Conservation (phyloP, 1,140 invertebrate genomes). For the Ditylenchus dipsaci region DNA sequence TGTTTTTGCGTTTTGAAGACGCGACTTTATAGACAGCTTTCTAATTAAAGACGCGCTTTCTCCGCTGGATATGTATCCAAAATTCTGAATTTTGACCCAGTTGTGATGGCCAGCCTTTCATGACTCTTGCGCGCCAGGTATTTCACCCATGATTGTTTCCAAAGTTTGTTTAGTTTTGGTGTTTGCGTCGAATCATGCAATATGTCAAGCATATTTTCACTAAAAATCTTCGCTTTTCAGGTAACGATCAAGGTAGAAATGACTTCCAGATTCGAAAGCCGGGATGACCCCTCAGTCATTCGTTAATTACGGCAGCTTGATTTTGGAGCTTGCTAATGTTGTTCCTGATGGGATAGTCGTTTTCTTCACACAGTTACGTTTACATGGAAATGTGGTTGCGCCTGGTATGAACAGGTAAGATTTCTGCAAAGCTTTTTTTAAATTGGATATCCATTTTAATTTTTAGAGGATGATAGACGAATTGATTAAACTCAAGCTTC, state of each 20-base stretch:
- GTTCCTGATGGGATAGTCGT: conserved; percentile 92
- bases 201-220: neutral
- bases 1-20: conserved; percentile 26
- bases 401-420: conserved; percentile 71
- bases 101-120: conserved; percentile 95
- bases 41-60: conserved; percentile 72
- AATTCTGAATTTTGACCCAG: conserved; percentile 93
- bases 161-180: conserved; percentile 69
- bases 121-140: conserved; percentile 89
- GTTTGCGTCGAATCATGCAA: neutral
- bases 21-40: conserved; percentile 60
- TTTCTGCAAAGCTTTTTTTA: neutral
- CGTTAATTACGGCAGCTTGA: conserved; percentile 93
- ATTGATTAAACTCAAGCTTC: conserved; percentile 80
- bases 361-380: conserved; percentile 88
- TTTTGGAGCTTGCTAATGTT: conserved; percentile 82
- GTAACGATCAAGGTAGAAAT: conserved; percentile 58
- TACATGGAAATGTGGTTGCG: conserved; percentile 95
- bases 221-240: no score
- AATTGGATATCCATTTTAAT: conserved; percentile 4
- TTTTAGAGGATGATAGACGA: conserved; percentile 85
- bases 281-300: conserved; percentile 90
- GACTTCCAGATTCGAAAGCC: conserved; percentile 92
- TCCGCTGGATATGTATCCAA: conserved; percentile 98
- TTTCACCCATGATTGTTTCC: conserved; percentile 89